Evolutionary conservation across 2,888 invertebrate species (phyloP).

Genomic region (Rutpela maculata): DNA sequence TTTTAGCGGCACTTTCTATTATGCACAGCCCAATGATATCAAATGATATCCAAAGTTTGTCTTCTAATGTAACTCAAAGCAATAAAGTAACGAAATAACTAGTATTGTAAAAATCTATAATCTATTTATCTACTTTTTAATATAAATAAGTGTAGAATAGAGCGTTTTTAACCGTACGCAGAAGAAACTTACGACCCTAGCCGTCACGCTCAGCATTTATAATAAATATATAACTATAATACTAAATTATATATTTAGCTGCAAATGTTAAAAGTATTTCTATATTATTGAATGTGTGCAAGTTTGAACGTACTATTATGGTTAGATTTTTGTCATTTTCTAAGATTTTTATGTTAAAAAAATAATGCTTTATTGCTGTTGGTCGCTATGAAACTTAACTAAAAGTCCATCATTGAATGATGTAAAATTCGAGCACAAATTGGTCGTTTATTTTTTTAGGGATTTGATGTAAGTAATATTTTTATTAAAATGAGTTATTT

Average conservation of each 20-base stretch:
- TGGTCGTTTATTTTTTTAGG: constrained; percentile 44
- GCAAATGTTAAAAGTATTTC: constrained; percentile 73
- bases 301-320: constrained; percentile 68
- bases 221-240: constrained; percentile 64
- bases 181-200: constrained; percentile 72
- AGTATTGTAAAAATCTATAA: constrained; percentile 67
- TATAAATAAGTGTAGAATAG: constrained; percentile 65
- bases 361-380: constrained; percentile 70
- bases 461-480: constrained; percentile 39
- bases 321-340: constrained; percentile 69
- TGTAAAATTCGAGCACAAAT: constrained; percentile 63
- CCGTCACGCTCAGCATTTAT: constrained; percentile 74
- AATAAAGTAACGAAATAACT: constrained; percentile 74
- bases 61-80: constrained; percentile 75
- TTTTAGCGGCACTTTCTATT: constrained; percentile 11
- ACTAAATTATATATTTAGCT: constrained; percentile 69
- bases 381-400: constrained; percentile 57
- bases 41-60: constrained; percentile 70
- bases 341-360: constrained; percentile 67
- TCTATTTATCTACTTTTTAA: constrained; percentile 71
- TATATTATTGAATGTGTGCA: constrained; percentile 71
- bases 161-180: constrained; percentile 64
- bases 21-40: constrained; percentile 42
- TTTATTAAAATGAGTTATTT: constrained; percentile 40
- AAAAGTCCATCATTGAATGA: constrained; percentile 63